These are phyloP conservation scores for Trilocha varians DNA, from an alignment of 2,888 invertebrate species.

Conservation along the genomic window DNA sequence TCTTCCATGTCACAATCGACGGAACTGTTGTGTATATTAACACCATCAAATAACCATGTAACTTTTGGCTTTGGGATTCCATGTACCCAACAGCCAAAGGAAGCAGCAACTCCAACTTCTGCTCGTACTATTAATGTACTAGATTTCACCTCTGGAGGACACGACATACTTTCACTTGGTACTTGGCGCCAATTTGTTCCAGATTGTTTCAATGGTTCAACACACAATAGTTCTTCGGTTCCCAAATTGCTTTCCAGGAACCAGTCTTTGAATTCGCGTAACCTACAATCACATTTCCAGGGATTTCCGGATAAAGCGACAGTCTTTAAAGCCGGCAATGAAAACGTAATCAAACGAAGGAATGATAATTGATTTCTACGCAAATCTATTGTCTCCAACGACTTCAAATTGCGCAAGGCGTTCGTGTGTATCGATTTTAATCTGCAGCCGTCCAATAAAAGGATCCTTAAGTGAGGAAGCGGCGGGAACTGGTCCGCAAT, in stretches of 20 bases:
- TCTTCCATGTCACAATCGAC: slow-evolving; percentile 66
- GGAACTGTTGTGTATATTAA: slow-evolving; percentile 57
- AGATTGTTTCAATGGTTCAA: slow-evolving; percentile 79
- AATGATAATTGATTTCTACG: slow-evolving; percentile 85
- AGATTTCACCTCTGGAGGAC: slow-evolving; percentile 82
- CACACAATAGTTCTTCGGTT: slow-evolving; percentile 81
- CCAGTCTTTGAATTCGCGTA: slow-evolving; percentile 89
- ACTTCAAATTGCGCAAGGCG: slow-evolving; percentile 82
- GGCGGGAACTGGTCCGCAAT: slow-evolving; percentile 86
- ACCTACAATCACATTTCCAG: slow-evolving; percentile 91
- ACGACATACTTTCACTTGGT: slow-evolving; percentile 83
- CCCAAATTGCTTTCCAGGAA: slow-evolving; percentile 84
- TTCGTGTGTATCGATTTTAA: slow-evolving; percentile 82
- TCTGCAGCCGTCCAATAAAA: slow-evolving; percentile 87
- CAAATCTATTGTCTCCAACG: slow-evolving; percentile 83
- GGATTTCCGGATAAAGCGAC: slow-evolving; percentile 88
- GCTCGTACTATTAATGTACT: slow-evolving; percentile 77
- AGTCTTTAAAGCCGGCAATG: slow-evolving; percentile 84
- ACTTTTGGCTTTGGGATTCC: slow-evolving; percentile 90
- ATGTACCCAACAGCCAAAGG: slow-evolving; percentile 84
- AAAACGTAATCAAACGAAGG: slow-evolving; percentile 74
- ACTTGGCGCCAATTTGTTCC: slow-evolving; percentile 85
- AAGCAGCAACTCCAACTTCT: slow-evolving; percentile 86
- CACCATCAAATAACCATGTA: slow-evolving; percentile 86
- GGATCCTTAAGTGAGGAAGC: slow-evolving; percentile 83